A percentile compares a stretch with the other conserved stretches of the same genome.
Conservation (phyloP, 2,113 vertebrate species). For the Elephantulus edwardii region DNA sequence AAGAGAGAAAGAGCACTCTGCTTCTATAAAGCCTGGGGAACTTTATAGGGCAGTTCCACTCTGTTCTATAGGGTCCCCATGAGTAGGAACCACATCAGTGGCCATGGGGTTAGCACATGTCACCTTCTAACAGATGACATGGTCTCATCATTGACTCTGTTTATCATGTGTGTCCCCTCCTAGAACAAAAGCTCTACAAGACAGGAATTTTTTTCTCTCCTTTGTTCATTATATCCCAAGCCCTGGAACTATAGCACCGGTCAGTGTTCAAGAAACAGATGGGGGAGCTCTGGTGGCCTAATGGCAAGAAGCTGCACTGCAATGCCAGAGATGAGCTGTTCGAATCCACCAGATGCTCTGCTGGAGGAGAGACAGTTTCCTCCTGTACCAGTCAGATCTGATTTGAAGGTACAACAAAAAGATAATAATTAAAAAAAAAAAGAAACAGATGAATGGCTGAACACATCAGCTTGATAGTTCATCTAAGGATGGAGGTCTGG, state of each 20-base stretch:
- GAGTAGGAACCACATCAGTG: neutral
- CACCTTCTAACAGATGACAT: neutral
- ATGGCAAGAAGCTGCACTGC: too few species aligned
- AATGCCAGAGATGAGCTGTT: too few species aligned
- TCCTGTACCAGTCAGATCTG: too few species aligned
- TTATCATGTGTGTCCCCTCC: too few species aligned
- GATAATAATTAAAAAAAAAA: too few species aligned
- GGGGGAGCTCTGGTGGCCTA: too few species aligned
- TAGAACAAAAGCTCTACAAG: neutral
- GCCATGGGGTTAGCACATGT: neutral
- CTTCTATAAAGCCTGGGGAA: neutral
- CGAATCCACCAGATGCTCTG: too few species aligned
- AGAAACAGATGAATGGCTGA: neutral
- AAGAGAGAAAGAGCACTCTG: neutral
- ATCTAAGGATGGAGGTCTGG: neutral
- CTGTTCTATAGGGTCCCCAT: neutral
- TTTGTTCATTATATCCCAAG: neutral
- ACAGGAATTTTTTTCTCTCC: neutral
- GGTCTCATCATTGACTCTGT: neutral
- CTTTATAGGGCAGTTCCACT: neutral
- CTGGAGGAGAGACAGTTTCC: too few species aligned
- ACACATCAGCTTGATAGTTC: neutral
- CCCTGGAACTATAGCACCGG: neutral
- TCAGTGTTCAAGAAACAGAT: neutral
- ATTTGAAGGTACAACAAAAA: too few species aligned